Evolutionary conservation across 1,140 invertebrate genomes (phyloP).

Genomic region (Lucilia sericata): DNA sequence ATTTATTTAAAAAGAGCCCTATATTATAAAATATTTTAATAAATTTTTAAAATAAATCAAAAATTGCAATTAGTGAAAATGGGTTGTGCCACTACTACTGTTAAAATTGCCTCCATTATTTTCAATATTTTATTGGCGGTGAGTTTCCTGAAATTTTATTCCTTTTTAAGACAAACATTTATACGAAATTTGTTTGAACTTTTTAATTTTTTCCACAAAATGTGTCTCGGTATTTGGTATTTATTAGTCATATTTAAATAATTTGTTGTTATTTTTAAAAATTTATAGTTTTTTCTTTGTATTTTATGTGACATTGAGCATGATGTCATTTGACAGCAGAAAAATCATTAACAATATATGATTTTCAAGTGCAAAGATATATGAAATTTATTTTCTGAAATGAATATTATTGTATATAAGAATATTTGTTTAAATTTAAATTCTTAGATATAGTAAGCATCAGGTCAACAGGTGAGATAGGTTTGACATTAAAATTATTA

Average conservation of each 20-base stretch:
- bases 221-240: background rate
- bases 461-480: constrained; percentile 3
- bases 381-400: background rate
- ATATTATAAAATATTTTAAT: no score
- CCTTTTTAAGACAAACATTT: background rate
- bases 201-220: background rate
- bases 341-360: background rate
- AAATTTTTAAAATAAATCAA: background rate
- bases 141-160: constrained; percentile 49
- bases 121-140: constrained; percentile 64
- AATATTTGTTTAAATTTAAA: no score
- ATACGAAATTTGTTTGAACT: background rate
- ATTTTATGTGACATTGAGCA: constrained; percentile 21
- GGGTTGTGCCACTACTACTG: constrained; percentile 61
- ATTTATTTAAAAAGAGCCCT: background rate
- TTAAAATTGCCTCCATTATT: constrained; percentile 58
- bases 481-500: background rate
- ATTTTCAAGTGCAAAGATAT: background rate
- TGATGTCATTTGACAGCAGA: constrained; percentile 16
- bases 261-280: constrained; percentile 14
- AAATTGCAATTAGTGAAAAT: constrained; percentile 51
- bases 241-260: constrained; percentile 18
- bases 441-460: background rate
- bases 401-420: background rate
- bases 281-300: constrained; percentile 8